Evolutionary conservation across 2,797 vertebrate species (phyloP).

Genomic region (Bufotes viridis): DNA sequence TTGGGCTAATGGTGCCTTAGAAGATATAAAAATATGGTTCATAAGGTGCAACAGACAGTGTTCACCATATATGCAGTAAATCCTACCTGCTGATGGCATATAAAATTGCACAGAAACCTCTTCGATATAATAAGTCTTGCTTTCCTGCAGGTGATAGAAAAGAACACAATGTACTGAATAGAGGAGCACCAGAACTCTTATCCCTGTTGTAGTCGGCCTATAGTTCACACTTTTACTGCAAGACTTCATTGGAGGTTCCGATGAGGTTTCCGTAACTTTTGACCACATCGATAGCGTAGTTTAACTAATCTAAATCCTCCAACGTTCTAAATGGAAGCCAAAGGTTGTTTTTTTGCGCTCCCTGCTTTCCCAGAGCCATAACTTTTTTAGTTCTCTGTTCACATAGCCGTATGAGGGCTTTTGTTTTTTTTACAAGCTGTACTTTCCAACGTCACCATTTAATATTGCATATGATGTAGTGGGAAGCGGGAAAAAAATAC

Average conservation of each 20-base stretch:
- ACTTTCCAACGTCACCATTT: too few relatives aligned
- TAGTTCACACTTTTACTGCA: neutral
- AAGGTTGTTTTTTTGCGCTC: too few relatives aligned
- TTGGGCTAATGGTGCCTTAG: neutral
- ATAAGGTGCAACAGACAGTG: neutral
- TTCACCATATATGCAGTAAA: neutral
- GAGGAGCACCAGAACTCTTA: neutral
- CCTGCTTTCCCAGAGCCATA: too few relatives aligned
- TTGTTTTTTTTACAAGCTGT: too few relatives aligned
- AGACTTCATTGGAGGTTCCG: neutral
- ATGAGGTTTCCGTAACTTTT: neutral
- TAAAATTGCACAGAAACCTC: constrained; percentile 71
- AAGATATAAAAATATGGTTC: neutral
- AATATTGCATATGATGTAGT: too few relatives aligned
- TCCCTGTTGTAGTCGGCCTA: neutral
- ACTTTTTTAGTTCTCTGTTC: too few relatives aligned
- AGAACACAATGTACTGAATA: neutral
- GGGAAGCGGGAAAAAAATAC: too few relatives aligned
- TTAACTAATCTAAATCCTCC: too few relatives aligned
- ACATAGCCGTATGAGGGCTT: too few relatives aligned
- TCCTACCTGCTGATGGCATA: constrained; percentile 74
- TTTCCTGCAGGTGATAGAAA: constrained; percentile 66
- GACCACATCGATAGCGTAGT: too few relatives aligned
- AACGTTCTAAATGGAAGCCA: too few relatives aligned
- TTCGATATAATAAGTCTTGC: constrained; percentile 72